phyloP scores from a whole-genome alignment of 2,113 vertebrate genomes.

The Myocastor coypus region DNA sequence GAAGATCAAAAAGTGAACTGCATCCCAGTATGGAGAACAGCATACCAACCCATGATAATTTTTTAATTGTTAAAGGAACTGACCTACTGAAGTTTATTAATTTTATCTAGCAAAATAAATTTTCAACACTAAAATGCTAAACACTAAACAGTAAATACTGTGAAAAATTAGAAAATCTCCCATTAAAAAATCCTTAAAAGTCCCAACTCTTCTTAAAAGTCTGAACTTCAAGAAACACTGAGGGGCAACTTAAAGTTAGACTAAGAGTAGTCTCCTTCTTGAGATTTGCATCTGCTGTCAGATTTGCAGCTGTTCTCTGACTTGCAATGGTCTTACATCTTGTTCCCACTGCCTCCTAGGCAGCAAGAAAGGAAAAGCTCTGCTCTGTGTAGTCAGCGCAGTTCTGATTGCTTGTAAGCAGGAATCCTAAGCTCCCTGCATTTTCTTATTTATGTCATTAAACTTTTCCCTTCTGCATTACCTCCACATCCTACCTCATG shows the following conservation, averaged over 20 bases:
- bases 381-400: background rate
- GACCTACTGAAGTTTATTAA: background rate
- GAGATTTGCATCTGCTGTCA: background rate
- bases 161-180: slow-evolving; percentile 20
- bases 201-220: slow-evolving; percentile 30
- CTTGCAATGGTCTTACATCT: background rate
- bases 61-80: background rate
- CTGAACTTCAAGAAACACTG: background rate
- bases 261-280: background rate
- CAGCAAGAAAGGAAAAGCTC: background rate
- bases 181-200: slow-evolving; percentile 33
- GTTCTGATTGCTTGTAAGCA: background rate
- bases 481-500: background rate
- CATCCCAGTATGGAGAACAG: background rate
- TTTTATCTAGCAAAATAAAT: slow-evolving; percentile 52
- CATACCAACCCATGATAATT: background rate
- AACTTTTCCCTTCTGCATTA: background rate
- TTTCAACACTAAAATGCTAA: background rate
- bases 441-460: background rate
- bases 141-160: background rate
- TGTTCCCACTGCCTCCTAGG: background rate
- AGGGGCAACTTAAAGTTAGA: background rate
- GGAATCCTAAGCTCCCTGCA: background rate
- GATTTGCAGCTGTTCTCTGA: background rate
- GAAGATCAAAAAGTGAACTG: background rate